Percentiles rank a stretch among this genome's conserved stretches.
Conservation (phyloP, 1,140 invertebrate genomes). For the Hormaphis cornu region DNA sequence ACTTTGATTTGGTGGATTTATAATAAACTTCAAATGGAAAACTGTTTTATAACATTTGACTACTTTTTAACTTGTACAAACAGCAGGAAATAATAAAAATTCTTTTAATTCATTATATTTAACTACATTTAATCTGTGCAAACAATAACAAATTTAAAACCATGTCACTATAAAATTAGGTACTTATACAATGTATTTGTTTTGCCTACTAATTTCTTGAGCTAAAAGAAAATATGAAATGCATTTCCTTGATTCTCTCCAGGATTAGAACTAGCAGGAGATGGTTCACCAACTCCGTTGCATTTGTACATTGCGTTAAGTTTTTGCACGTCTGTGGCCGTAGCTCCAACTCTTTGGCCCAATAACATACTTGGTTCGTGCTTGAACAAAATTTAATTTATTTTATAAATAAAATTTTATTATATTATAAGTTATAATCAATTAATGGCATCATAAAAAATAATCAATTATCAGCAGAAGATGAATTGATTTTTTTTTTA, state of each 20-base stretch:
- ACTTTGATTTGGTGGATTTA: no score
- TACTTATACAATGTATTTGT: no score
- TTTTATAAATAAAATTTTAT: not conserved
- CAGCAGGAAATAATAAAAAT: no score
- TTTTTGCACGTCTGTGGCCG: slow-evolving; percentile 39
- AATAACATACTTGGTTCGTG: slow-evolving; percentile 36
- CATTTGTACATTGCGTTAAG: slow-evolving; percentile 39
- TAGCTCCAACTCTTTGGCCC: slow-evolving; percentile 38
- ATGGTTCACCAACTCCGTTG: not conserved
- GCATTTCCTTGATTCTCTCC: not conserved
- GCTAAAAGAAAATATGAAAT: slow-evolving; percentile 9
- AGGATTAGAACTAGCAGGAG: not conserved
- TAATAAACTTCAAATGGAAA: no score
- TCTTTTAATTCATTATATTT: no score
- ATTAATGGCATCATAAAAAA: not conserved
- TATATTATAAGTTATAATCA: not conserved
- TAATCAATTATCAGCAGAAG: not conserved
- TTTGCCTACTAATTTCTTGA: not conserved
- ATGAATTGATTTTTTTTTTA: not conserved
- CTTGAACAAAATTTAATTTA: slow-evolving; percentile 33
- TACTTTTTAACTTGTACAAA: no score
- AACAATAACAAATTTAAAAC: no score
- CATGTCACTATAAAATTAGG: no score
- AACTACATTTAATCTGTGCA: no score
- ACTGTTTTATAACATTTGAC: no score